phyloP scores from a whole-genome alignment of 2,113 vertebrate genomes.

The Oreamnos americanus region DNA sequence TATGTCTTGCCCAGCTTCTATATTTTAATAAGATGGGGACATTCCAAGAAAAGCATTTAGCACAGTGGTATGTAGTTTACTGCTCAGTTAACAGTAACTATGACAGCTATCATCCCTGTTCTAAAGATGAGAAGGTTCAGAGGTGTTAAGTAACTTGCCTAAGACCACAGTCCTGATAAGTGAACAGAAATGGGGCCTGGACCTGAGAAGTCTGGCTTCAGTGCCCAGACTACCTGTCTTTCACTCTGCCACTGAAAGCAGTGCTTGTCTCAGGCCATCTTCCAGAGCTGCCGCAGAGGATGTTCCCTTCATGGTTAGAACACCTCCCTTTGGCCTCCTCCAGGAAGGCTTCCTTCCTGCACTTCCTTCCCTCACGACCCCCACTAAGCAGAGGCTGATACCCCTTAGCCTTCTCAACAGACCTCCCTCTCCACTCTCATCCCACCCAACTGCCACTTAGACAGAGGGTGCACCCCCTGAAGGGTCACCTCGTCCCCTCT shows the following conservation, averaged over 20 bases:
- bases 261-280: neutral
- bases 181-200: neutral
- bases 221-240: neutral
- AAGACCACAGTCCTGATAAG: neutral
- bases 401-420: neutral
- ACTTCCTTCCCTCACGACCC: too few species aligned
- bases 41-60: neutral
- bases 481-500: neutral
- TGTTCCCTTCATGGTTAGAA: neutral
- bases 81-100: neutral
- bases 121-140: neutral
- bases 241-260: neutral
- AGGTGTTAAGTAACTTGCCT: neutral
- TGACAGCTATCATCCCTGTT: neutral
- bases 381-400: neutral
- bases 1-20: neutral
- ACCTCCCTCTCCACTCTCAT: neutral
- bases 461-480: neutral
- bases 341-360: neutral
- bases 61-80: neutral
- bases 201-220: neutral
- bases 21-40: neutral
- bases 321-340: neutral
- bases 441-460: neutral
- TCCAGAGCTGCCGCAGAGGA: neutral